Base-by-base conservation (phyloP, 2,113 vertebrate genomes). In the Saiga tatarica region DNA sequence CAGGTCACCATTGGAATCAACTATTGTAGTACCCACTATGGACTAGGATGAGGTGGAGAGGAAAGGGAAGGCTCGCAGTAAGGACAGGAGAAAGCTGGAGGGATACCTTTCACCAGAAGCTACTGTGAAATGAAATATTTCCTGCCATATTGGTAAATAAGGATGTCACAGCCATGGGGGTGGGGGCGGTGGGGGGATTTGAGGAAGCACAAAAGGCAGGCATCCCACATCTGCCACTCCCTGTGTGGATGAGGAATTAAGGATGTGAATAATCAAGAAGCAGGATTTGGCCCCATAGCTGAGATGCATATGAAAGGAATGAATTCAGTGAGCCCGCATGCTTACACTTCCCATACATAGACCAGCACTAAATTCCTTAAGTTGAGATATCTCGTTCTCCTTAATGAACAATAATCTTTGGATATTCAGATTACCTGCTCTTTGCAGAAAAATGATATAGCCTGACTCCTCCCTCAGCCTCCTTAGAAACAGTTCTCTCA, bases 181-280 rank as follows among this genome's bases (percentile, higher is more conserved):
- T 1, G 19, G 19, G 21, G 19, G 17, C 5, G 7, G 10, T 1
- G 67, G 3, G 11, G n/a, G 17, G 1, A n/a, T 67, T 67, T 0
- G 12, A 76, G 71, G 23, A 76, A 42, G 71, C 21, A 7, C 21
- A 14, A 42, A 76, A 76, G 36, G 36, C 71, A 26, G 71, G 36
- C 36, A 14, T 26, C 21, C 36, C 36, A 42, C 36, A 76, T 7
- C 12, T 3, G 11, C 71, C 6, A 26, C 71, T 42, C 36, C 36
- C 36, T 42, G 71, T 13, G 6, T 76, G 36, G 39, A 25, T 76
- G 71, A 39, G 36, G 36, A 42, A 76, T 26, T 26, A 42, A 26
- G 23, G 39, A 76, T 26, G 71, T 42, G 71, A 76, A 76, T 42
- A 74, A 13, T 74, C 21, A 25, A 39, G 36, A 76, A 42, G 71